These are phyloP conservation scores for Acromyrmex heyeri DNA, from an alignment of 1,140 invertebrate species.

Conservation along the genomic window DNA sequence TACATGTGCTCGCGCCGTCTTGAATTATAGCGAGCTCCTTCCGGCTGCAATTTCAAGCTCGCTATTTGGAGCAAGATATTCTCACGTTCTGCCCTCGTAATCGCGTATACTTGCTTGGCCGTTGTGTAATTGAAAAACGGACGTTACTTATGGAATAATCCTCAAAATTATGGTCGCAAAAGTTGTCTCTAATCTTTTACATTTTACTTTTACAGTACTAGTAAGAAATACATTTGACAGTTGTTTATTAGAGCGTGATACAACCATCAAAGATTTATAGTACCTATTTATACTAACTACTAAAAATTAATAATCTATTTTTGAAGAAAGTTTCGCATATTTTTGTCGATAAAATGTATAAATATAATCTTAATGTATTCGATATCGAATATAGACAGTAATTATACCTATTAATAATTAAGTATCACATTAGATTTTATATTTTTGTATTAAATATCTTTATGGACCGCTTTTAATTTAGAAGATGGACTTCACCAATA, in stretches of 20 bases:
- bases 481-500: conserved; percentile 2
- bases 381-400: not conserved
- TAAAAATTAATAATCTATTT: not conserved
- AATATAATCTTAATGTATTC: not conserved
- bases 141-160: not conserved
- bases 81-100: conserved; percentile 1
- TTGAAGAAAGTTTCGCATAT: not conserved
- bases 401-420: not conserved
- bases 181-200: not conserved
- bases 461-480: conserved; percentile 26
- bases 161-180: not conserved
- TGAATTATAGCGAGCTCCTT: conserved; percentile 30
- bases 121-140: conserved; percentile 34
- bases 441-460: conserved; percentile 15
- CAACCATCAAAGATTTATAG: not conserved
- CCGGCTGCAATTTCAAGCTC: conserved; percentile 40
- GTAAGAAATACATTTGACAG: not conserved
- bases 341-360: not conserved
- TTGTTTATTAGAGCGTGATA: not conserved
- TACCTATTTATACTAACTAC: not conserved
- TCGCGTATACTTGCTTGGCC: not conserved
- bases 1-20: conserved; percentile 3
- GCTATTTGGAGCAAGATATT: conserved; percentile 39
- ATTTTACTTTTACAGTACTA: not conserved
- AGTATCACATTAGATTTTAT: not conserved